Evolutionary conservation across 2,113 vertebrate species (phyloP).

Genomic region (Pseudorasbora parva): DNA sequence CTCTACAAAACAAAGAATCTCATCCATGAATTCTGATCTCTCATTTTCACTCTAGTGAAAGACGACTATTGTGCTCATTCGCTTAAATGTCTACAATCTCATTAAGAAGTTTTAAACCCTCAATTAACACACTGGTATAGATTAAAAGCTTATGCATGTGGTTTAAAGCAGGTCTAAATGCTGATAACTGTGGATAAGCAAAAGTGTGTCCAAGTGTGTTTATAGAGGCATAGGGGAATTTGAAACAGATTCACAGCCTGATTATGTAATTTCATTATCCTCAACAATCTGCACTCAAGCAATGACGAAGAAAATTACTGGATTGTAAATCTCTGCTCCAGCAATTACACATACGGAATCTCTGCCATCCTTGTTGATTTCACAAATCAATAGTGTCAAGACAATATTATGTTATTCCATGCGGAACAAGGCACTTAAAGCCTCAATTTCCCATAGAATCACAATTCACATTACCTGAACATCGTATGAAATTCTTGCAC

Average conservation of each 20-base stretch:
- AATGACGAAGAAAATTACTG: constrained; percentile 65
- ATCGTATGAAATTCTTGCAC: constrained; percentile 13
- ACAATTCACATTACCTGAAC: not conserved
- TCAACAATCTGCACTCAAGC: constrained; percentile 70
- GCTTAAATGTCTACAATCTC: constrained; percentile 57
- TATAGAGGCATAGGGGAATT: constrained; percentile 55
- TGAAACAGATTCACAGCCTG: constrained; percentile 63
- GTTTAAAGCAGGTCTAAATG: constrained; percentile 64
- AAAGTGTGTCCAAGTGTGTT: constrained; percentile 59
- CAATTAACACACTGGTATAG: constrained; percentile 72
- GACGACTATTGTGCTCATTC: constrained; percentile 45
- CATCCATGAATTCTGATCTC: not conserved
- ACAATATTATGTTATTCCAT: constrained; percentile 38
- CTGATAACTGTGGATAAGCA: constrained; percentile 74
- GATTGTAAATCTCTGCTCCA: constrained; percentile 70
- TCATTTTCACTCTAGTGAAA: constrained; percentile 33
- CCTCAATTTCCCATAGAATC: constrained; percentile 41
- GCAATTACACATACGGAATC: constrained; percentile 56
- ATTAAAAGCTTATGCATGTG: constrained; percentile 58
- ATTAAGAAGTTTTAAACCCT: constrained; percentile 74
- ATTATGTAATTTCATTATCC: constrained; percentile 76
- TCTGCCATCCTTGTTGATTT: constrained; percentile 9
- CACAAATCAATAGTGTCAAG: constrained; percentile 33
- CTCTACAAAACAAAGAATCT: not conserved
- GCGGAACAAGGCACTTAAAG: constrained; percentile 38